Evolutionary conservation across 92 coral and sea anemone species (phyloP).

Genomic region (Pocillopora meandrina): DNA sequence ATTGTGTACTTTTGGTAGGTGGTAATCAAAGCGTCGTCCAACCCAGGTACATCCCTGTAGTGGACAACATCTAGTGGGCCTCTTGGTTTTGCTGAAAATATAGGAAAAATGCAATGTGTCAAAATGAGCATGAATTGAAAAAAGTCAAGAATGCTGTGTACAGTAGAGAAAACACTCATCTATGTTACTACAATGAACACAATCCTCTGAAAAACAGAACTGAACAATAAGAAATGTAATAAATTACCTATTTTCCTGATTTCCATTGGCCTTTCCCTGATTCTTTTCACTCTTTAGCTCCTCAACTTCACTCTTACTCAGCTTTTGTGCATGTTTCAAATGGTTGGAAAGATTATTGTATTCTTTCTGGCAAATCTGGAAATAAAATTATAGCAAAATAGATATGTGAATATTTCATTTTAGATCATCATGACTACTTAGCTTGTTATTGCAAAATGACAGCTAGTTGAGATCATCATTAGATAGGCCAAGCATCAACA

Average conservation of each 20-base stretch:
- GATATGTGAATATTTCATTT: background rate
- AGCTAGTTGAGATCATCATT: background rate
- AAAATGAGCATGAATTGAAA: no score
- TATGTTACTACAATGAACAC: background rate
- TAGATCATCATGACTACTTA: background rate
- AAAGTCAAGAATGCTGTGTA: background rate
- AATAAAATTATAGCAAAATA: constrained; percentile 5
- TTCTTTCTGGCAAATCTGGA: constrained; percentile 52
- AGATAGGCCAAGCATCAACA: background rate
- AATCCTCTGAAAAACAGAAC: constrained; percentile 4
- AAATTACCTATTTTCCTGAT: constrained; percentile 36
- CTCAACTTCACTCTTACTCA: constrained; percentile 35
- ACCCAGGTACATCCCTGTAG: constrained; percentile 55
- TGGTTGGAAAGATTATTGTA: constrained; percentile 55
- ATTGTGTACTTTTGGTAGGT: constrained; percentile 24
- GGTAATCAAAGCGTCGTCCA: constrained; percentile 54
- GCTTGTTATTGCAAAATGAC: background rate
- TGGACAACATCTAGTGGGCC: no score
- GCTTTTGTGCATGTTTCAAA: constrained; percentile 53
- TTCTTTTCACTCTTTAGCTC: constrained; percentile 30
- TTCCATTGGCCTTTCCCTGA: constrained; percentile 25
- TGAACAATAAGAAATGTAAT: background rate
- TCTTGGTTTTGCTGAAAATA: no score
- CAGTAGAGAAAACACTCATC: constrained; percentile 1
- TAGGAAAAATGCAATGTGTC: no score